Base-by-base conservation (phyloP, 1,140 invertebrate genomes). In the Drosophila setifemur region DNA sequence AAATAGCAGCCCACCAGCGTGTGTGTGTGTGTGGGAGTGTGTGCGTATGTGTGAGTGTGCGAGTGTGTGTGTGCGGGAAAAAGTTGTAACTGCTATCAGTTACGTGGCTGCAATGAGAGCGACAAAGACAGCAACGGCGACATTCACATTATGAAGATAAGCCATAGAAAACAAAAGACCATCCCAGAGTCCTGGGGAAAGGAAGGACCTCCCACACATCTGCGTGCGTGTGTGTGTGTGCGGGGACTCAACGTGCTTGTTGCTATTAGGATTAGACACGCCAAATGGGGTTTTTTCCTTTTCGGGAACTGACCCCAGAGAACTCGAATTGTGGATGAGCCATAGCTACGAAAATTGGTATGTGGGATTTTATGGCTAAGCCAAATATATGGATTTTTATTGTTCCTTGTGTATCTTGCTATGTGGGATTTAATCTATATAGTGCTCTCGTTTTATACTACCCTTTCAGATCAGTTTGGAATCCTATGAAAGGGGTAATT, bases 111-210 rank as follows among this genome's bases (percentile, higher is more conserved):
- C 78, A 83, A 70, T 66, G 63, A 54, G 69, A 67, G 45, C 63
- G 33, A 45, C 39, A 37, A 26, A 47, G 28, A 60, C 67, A 54
- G 60, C 69, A 42, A 57, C 70, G 79, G 73, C 70, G 73, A 86
- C 81, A 73, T 78, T 66, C 78, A 79, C 79, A 83, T 83, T 85
- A 83, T 78, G 79, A 83, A 83, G 78, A 83, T 83, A 83, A 85
- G 70, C 78, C 74, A 73, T 71, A 50, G 79, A 83, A 83, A 83
- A 85, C 78, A 83, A 85, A 83, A 70, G 79, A 58, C 77, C 58
- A 42, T n/a, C n/a, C n/a, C n/a, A 26, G 23, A 35, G 28, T 52
- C 16, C 21, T 66, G 40, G 61, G 64, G 16, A 68, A 60, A 69
- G 29, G 25, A 23, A 47, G 61, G 21, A 66, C 40, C 49, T 45